Conservation (phyloP, 2,888 invertebrate species). For the Drosophila paracracens region DNA sequence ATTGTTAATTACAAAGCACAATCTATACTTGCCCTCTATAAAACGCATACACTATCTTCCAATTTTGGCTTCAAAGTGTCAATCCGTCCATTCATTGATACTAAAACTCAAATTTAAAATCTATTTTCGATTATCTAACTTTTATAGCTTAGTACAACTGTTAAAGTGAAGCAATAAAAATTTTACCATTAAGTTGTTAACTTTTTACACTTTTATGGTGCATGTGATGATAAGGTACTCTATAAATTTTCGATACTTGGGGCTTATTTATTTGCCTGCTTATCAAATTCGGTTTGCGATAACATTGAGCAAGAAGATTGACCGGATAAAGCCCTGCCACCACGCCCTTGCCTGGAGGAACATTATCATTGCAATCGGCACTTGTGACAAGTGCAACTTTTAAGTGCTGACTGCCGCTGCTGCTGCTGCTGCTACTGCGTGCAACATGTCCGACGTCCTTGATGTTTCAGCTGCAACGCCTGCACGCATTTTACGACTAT, state of each 20-base stretch:
- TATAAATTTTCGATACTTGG: slow-evolving; percentile 19
- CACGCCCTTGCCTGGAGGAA: not conserved
- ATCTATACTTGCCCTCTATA: not conserved
- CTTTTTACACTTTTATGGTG: slow-evolving; percentile 16
- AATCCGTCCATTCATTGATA: not conserved
- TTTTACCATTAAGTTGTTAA: slow-evolving; percentile 3
- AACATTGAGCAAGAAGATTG: slow-evolving; percentile 44
- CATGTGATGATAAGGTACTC: not conserved
- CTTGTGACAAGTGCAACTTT: slow-evolving; percentile 53
- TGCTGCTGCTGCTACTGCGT: slow-evolving; percentile 11
- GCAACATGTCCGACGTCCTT: slow-evolving; percentile 32
- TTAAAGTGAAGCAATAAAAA: not conserved
- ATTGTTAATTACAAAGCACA: not conserved
- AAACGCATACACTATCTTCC: not conserved
- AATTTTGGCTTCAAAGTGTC: not conserved
- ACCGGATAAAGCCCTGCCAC: slow-evolving; percentile 11
- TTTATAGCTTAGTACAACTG: not conserved
- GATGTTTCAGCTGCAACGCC: slow-evolving; percentile 25
- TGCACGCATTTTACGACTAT: slow-evolving; percentile 59
- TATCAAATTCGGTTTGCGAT: slow-evolving; percentile 56
- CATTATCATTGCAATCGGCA: slow-evolving; percentile 40
- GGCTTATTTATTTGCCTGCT: slow-evolving; percentile 37
- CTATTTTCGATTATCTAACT: slow-evolving; percentile 1
- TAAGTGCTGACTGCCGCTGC: slow-evolving; percentile 39
- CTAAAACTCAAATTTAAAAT: not conserved